These are phyloP conservation scores for Himalopsyche kuldschensis DNA, from an alignment of 2,888 invertebrate species.

Conservation along the genomic window DNA sequence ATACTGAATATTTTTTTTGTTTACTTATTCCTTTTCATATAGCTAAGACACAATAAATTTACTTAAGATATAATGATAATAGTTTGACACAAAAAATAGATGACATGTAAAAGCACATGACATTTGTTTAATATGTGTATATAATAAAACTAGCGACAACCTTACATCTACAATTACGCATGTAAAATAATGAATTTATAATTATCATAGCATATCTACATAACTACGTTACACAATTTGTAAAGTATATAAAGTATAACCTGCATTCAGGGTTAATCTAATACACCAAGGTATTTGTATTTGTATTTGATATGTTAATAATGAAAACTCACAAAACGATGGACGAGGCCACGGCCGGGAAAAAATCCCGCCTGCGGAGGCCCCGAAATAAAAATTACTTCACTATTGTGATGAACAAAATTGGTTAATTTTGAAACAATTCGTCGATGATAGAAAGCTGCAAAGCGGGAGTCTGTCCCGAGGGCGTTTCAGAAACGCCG, in stretches of 20 bases:
- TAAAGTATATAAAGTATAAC: slow-evolving; percentile 38
- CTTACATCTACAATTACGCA: slow-evolving; percentile 30
- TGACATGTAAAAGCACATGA: slow-evolving; percentile 41
- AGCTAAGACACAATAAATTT: slow-evolving; percentile 41
- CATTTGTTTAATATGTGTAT: slow-evolving; percentile 40
- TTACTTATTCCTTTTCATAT: slow-evolving; percentile 28
- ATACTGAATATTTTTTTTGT: slow-evolving; percentile 30
- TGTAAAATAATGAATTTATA: slow-evolving; percentile 37
- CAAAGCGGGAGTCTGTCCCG: not conserved
- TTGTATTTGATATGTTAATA: slow-evolving; percentile 37
- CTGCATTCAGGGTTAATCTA: slow-evolving; percentile 33
- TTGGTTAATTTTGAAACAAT: not conserved
- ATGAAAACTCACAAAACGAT: slow-evolving; percentile 37
- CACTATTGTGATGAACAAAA: slow-evolving; percentile 9
- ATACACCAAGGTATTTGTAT: slow-evolving; percentile 29
- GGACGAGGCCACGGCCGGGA: not conserved
- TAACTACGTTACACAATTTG: slow-evolving; percentile 32
- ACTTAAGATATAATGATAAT: slow-evolving; percentile 39
- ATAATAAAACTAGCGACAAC: slow-evolving; percentile 40
- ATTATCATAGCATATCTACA: slow-evolving; percentile 35
- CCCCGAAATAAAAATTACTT: not conserved
- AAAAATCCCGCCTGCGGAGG: not conserved
- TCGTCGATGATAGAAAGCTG: not conserved
- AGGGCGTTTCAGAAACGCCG: not conserved
- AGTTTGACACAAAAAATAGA: slow-evolving; percentile 42